A percentile compares a stretch with the other conserved stretches of the same genome.
phyloP scores from a whole-genome alignment of 2,797 vertebrate genomes.

The Melanotaenia parkinsoni region DNA sequence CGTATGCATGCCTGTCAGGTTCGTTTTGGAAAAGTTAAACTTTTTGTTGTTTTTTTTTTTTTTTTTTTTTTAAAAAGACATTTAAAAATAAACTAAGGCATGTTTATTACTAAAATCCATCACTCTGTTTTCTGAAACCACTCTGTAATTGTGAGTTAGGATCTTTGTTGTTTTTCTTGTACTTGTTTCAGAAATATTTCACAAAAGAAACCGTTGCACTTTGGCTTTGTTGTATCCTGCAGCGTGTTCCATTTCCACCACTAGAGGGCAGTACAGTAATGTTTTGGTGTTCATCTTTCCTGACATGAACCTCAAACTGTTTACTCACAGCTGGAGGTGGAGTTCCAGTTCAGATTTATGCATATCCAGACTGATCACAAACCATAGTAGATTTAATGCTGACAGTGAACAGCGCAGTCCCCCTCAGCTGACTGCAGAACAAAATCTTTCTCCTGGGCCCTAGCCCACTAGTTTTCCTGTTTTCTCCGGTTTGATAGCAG shows the following conservation, averaged over 20 bases:
- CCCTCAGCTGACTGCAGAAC: slow-evolving; percentile 59
- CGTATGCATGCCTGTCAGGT: background rate
- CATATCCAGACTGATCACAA: slow-evolving; percentile 22
- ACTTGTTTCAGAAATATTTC: too few relatives aligned
- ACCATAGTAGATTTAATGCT: slow-evolving; percentile 35
- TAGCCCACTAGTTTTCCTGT: slow-evolving; percentile 81
- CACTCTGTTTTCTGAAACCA: background rate
- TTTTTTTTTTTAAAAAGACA: background rate
- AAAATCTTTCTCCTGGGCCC: slow-evolving; percentile 48
- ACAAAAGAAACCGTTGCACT: background rate
- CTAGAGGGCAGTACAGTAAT: slow-evolving; percentile 67
- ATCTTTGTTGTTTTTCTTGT: too few relatives aligned
- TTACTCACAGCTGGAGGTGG: slow-evolving; percentile 52
- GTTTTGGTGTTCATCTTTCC: slow-evolving; percentile 42
- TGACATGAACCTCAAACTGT: slow-evolving; percentile 39
- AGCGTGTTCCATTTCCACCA: slow-evolving; percentile 46
- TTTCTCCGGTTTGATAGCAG: slow-evolving; percentile 76
- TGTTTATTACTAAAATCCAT: background rate
- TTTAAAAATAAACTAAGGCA: background rate
- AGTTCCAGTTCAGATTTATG: slow-evolving; percentile 31
- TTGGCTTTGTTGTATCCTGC: background rate
- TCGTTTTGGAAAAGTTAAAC: background rate
- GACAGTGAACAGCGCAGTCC: slow-evolving; percentile 18
- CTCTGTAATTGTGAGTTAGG: background rate
- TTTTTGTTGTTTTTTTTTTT: background rate